Evolutionary conservation across 1,140 invertebrate species (phyloP).

Genomic region (Magallana gigas): DNA sequence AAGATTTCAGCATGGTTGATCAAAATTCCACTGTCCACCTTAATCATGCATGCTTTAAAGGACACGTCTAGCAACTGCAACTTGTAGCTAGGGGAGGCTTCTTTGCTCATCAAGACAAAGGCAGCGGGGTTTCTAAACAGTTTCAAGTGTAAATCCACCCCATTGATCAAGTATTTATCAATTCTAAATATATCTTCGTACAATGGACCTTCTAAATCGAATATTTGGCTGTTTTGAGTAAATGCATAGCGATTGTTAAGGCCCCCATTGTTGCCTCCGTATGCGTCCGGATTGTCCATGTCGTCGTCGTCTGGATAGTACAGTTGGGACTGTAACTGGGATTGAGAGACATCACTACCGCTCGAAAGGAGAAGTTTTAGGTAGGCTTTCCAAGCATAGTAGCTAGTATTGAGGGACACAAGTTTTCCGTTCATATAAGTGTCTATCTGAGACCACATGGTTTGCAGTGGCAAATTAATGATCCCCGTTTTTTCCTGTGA

Average conservation of each 20-base stretch:
- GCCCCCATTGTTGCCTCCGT: constrained; percentile 33
- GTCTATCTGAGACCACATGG: constrained; percentile 47
- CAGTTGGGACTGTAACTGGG: constrained; percentile 39
- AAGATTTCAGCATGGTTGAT: constrained; percentile 45
- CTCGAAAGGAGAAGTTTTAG: constrained; percentile 41
- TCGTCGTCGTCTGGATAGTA: constrained; percentile 1
- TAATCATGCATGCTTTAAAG: constrained; percentile 50
- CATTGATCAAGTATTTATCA: constrained; percentile 52
- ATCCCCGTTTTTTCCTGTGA: constrained; percentile 43
- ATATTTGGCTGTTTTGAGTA: constrained; percentile 20
- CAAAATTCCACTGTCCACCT: constrained; percentile 42
- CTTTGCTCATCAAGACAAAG: constrained; percentile 49
- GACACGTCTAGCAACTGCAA: constrained; percentile 14
- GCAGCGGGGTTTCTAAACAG: constrained; percentile 40
- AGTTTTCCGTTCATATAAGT: constrained; percentile 47
- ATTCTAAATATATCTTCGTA: constrained; percentile 45
- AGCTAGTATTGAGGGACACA: constrained; percentile 42
- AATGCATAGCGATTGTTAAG: constrained; percentile 16
- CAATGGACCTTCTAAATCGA: constrained; percentile 53
- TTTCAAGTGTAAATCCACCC: constrained; percentile 50
- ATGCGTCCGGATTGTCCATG: constrained; percentile 5
- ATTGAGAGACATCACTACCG: neutral
- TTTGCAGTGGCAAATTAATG: constrained; percentile 44
- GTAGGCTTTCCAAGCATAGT: constrained; percentile 50
- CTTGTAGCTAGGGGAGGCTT: constrained; percentile 32